Base-by-base conservation (phyloP, 2,797 vertebrate species). In the Hoplostethus mediterraneus region DNA sequence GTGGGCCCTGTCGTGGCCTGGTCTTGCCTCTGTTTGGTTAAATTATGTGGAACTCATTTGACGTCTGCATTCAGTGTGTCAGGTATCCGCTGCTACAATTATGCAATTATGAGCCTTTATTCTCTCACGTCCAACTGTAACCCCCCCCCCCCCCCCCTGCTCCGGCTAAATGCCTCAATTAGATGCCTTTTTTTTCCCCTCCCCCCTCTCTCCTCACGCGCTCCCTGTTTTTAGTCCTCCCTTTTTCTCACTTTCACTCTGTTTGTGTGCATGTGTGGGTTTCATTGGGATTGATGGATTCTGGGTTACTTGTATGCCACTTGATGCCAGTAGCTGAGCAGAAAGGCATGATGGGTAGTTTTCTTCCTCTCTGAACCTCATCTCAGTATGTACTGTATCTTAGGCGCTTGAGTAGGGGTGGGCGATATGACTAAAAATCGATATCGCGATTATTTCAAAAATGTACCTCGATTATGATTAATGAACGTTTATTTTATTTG, bases 101-200 rank as follows among this genome's bases (percentile, higher is more conserved):
- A 94, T 94, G 93, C 92, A 94, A 95, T 95, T 95, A 94, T 93
- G 89, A 91, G 84, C 83, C 92, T 94, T 95, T 95, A 94, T 94
- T 90, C 93, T 90, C 86, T 76, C 72, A 65, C 85, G 59, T 91
- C 81, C 84, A 33, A 87, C 87, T 91, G 85, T 88, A 89, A 75
- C 82, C 75, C 85, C 70, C 87, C 71, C 75, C 85, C 70, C 87
- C 71, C 28, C 70, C 71, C 70, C 76, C 66, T 51, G 57, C 88
- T 81, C 74, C 3, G 38, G 73, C 68, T 68, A 90, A 90, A 90
- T 92, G 84, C 89, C 83, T 91, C 91, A 91, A 90, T 92, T 93
- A 89, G 77, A 73, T 81, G 33, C 73, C 63, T 36, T 55, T 66
- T 52, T 62, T 60, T 57, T 56, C 47, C 17, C 17, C 63, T 56